Conservation (phyloP, 2,113 vertebrate species). For the Hydrolagus affinis region DNA sequence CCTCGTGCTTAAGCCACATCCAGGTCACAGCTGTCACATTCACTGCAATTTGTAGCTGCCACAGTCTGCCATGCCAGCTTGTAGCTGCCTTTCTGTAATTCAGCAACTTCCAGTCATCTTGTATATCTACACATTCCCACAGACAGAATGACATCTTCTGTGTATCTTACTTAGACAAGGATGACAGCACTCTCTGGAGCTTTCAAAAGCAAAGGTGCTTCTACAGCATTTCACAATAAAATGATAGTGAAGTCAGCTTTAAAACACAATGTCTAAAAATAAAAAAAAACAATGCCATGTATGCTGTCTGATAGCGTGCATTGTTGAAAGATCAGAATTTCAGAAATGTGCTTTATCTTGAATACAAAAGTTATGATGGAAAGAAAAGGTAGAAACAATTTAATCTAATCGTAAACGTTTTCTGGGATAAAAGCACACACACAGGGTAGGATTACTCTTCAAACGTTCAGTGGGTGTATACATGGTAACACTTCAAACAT, state of each 20-base stretch:
- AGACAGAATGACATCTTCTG: constrained; percentile 48
- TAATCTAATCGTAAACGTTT: too few species aligned
- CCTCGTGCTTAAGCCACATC: constrained; percentile 47
- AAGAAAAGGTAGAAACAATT: too few species aligned
- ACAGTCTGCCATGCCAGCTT: constrained; percentile 49
- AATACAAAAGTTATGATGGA: too few species aligned
- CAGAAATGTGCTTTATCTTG: too few species aligned
- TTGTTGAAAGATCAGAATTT: too few species aligned
- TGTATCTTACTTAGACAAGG: constrained; percentile 44
- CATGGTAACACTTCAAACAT: too few species aligned
- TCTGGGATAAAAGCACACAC: too few species aligned
- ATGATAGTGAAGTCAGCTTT: background rate
- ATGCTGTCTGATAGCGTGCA: too few species aligned
- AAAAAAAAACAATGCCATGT: background rate
- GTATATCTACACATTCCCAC: constrained; percentile 52
- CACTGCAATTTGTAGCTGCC: constrained; percentile 50
- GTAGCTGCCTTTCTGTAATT: constrained; percentile 43
- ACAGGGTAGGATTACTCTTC: too few species aligned
- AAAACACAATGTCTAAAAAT: background rate
- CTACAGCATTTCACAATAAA: background rate
- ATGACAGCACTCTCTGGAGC: constrained; percentile 32
- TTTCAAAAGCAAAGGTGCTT: background rate
- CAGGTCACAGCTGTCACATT: constrained; percentile 52
- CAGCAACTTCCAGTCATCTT: constrained; percentile 41
- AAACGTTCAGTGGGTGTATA: too few species aligned